Evolutionary conservation across 1,140 invertebrate genomes (phyloP), one percentile per base, ranked within the genome.

Genomic region (Tetragnatha versicolor): DNA sequence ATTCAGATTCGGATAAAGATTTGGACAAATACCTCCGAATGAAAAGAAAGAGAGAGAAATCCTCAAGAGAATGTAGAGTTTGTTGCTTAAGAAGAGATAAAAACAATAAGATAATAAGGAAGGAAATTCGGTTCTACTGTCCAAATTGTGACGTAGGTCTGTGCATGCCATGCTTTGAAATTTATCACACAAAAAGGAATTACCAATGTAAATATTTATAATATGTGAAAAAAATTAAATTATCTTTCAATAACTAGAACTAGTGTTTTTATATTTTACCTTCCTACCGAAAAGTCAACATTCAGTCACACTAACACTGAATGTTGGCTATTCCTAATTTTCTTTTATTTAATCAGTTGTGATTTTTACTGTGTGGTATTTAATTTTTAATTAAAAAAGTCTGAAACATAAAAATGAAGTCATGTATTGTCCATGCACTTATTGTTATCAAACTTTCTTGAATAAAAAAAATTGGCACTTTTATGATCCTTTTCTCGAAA

Each of bases 101-200:
- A 6, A 60, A 31, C 14, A 20, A 20, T 12, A 60, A 60, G 29
- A 60, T 37, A 72, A 81, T 53, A 7, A 5, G 53, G 42, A 35
- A 45, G 55, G 65, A 73, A 45, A 75, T 35, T 66, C 20, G 63
- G 39, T 81, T 60, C 37, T 49, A 58, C 25, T 81, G 79, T 42
- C 20, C 69, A 42, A 27, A 60, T 25, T 82, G 61, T 39, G 42
- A 79, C 58, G 80, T 82, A 42, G 37, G 58, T 51, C 66, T 82
- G 45, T 82, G 81, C 58, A 17, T 69, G 45, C 58, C 47, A 47
- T 80, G 80, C 53, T 82, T 82, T 75, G 12, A 73, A 75, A 53
- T 55, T 37, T 81, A 81, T 31, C 77, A 81, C 29, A 81, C 60
- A 17, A 39, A 61, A 51, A 60, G 73, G 51, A 22, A 55, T 55